phyloP scores from a whole-genome alignment of 2,888 invertebrate species.

The Dicycla oo region DNA sequence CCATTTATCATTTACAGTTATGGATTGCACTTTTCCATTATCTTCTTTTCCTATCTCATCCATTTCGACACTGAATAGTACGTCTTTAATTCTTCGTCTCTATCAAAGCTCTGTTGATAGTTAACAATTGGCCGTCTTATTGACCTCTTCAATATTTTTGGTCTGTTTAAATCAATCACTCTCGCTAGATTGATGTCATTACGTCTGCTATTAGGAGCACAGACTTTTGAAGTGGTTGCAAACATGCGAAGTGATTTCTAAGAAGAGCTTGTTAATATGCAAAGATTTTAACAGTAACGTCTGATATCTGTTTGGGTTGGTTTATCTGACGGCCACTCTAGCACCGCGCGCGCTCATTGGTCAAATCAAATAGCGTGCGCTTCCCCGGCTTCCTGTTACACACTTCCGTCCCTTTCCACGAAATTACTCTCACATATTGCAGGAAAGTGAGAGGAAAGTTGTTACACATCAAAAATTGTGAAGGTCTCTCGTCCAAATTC shows the following conservation, averaged over 20 bases:
- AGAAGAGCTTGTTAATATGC: not conserved
- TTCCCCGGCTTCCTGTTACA: too few relatives aligned
- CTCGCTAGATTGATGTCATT: constrained; percentile 36
- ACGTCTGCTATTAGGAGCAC: constrained; percentile 29
- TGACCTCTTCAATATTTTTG: constrained; percentile 51
- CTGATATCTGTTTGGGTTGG: too few relatives aligned
- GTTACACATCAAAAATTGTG: not conserved
- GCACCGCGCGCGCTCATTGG: too few relatives aligned
- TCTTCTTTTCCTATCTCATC: not conserved
- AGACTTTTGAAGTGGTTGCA: constrained; percentile 38
- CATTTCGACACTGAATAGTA: not conserved
- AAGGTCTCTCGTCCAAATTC: not conserved
- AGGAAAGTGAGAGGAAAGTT: too few relatives aligned
- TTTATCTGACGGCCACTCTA: too few relatives aligned
- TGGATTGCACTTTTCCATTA: not conserved
- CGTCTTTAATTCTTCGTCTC: constrained; percentile 2
- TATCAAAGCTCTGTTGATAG: constrained; percentile 26
- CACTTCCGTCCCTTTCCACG: too few relatives aligned
- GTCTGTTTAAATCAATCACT: constrained; percentile 47
- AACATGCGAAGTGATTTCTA: constrained; percentile 31
- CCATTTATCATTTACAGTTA: constrained; percentile 19
- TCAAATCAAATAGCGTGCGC: too few relatives aligned
- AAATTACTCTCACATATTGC: too few relatives aligned
- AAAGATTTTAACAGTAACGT: too few relatives aligned
- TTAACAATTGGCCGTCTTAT: constrained; percentile 20